Conservation (phyloP, 2,888 invertebrate genomes). For the Ophion obscuratus region DNA sequence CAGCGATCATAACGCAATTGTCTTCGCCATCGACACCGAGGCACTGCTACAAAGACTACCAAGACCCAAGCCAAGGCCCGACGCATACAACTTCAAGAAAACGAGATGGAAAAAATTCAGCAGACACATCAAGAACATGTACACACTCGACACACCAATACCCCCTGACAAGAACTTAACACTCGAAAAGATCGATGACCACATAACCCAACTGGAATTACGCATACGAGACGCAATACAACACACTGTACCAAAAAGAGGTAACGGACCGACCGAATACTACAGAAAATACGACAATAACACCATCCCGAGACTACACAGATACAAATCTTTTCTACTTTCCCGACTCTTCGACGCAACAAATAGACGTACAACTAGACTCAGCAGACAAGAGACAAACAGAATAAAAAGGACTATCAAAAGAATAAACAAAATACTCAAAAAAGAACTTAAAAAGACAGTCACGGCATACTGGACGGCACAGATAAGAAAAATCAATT, state of each 20-base stretch:
- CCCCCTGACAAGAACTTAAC: too few species aligned
- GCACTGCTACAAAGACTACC: slow-evolving; percentile 4
- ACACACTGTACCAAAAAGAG: background rate
- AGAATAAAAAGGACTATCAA: background rate
- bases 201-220: background rate
- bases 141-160: background rate
- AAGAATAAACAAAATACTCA: background rate
- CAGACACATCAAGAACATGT: slow-evolving; percentile 1
- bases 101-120: slow-evolving; percentile 53
- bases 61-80: background rate
- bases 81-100: slow-evolving; percentile 36
- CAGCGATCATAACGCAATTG: slow-evolving; percentile 52
- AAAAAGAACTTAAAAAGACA: background rate
- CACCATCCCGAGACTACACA: slow-evolving; percentile 10
- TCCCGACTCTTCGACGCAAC: background rate
- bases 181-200: background rate
- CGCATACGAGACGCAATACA: background rate
- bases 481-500: background rate
- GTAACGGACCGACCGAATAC: background rate
- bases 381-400: background rate
- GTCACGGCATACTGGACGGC: slow-evolving; percentile 1
- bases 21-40: slow-evolving; percentile 7
- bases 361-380: background rate
- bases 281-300: background rate
- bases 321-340: background rate